Evolutionary conservation across 30 jellyfish, hydroid and myxozoan genomes (phyloP).

Genomic region (Cassiopea andromeda): DNA sequence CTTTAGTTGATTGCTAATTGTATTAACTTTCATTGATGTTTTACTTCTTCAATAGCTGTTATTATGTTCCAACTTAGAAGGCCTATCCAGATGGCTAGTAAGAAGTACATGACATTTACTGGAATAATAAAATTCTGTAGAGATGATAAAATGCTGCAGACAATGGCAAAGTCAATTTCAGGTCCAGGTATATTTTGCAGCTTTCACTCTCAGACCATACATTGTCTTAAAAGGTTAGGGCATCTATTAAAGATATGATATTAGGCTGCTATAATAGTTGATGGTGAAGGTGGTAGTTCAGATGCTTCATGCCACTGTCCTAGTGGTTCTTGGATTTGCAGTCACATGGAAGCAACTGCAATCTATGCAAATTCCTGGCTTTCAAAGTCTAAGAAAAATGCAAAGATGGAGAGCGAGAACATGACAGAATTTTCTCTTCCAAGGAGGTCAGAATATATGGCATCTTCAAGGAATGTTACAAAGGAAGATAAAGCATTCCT

Average conservation of each 20-base stretch:
- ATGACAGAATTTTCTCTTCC: neutral
- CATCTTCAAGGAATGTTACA: neutral
- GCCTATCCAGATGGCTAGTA: neutral
- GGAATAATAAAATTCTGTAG: neutral
- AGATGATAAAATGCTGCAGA: neutral
- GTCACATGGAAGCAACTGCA: slow-evolving; percentile 1
- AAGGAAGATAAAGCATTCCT: slow-evolving; percentile 8
- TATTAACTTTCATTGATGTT: neutral
- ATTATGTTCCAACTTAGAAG: neutral
- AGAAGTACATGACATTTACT: neutral
- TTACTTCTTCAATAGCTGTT: neutral
- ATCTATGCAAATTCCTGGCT: neutral
- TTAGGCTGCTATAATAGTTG: neutral
- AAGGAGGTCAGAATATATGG: neutral
- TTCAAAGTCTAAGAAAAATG: neutral
- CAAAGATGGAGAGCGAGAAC: neutral
- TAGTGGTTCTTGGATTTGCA: neutral
- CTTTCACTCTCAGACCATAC: neutral
- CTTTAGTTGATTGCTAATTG: neutral
- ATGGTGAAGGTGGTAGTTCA: neutral
- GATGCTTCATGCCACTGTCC: neutral
- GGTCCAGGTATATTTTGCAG: neutral
- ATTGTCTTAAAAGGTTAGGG: neutral
- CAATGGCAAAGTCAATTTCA: neutral
- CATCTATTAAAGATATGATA: neutral